Base-by-base conservation (phyloP, 1,140 invertebrate genomes). In the Parapsyche elsis region DNA sequence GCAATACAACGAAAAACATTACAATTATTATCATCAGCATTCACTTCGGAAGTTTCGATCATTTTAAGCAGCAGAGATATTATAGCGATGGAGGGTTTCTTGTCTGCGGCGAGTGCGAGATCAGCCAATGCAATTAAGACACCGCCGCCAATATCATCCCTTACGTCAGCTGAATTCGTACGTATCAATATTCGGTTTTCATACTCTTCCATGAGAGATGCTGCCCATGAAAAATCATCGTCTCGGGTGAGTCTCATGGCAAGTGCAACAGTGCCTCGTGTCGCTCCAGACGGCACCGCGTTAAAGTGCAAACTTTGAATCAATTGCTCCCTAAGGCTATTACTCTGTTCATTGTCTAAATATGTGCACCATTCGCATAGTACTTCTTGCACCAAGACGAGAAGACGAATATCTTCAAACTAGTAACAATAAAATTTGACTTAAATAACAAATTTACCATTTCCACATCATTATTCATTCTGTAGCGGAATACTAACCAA, bases 331-430 rank as follows among this genome's bases (percentile, higher is more conserved):
- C 86, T 84, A 23, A 89, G 82, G 14, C 80, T 53, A 0, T 49
- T 70, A 2, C 86, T 84, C 5, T 84, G 84, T 7, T 30, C 44
- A 0, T 59, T 45, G 0, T n/a, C 59, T 30, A 84, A 26, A 74
- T 81, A 84, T 5, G 83, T 80, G n/a, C 84, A 84, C 88, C 88
- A 89, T 77, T 82, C 26, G 9, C 84, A 80, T 57, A 87, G 73
- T 78, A 88, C 81, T 78, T 89, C 87, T 24, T 88, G 57, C 1
- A 85, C 85, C 57, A 88, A 80, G 5, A 84, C 81, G 80, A 87
- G 64, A 71, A 88, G 83, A 0, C 87, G 85, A 0, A 74, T 71
- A 73, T 89, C 88, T 10, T 84, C 84, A 5, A 74, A 82, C 86
- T 87, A 16, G 16, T 44, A 53, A 38, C 64, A 64, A 64, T 24